phyloP scores from a whole-genome alignment of 2,797 vertebrate species.

The Syngnathus acus region DNA sequence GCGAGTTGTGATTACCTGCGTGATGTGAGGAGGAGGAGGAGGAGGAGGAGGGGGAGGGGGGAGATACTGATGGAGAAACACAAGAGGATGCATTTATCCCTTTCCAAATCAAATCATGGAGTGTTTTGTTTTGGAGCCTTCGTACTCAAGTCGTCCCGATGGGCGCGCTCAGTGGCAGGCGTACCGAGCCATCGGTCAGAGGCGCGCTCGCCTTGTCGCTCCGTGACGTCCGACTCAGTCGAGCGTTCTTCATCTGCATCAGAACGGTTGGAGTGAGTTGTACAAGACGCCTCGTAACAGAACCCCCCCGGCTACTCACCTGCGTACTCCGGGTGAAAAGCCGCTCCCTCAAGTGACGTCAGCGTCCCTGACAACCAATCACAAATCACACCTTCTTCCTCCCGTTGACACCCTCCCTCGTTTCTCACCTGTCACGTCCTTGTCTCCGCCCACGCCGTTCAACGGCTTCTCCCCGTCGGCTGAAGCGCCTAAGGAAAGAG shows the following conservation, averaged over 20 bases:
- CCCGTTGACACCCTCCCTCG: neutral
- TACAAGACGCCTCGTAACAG: no score
- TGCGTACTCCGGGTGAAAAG: conserved; percentile 48
- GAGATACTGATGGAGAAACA: neutral
- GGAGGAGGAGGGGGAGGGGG: conserved; percentile 14
- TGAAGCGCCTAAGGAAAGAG: conserved; percentile 18
- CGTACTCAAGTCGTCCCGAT: neutral
- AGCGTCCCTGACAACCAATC: conserved; percentile 27
- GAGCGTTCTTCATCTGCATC: conserved; percentile 14
- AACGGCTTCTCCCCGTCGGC: conserved; percentile 68
- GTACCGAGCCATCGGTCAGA: conserved; percentile 30
- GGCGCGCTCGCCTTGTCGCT: neutral
- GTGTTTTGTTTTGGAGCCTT: neutral
- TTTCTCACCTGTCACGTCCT: conserved; percentile 51
- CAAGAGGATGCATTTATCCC: neutral
- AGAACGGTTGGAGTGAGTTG: neutral
- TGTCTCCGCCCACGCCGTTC: conserved; percentile 44
- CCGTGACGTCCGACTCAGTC: conserved; percentile 14
- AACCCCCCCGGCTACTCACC: conserved; percentile 38
- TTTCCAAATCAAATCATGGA: neutral
- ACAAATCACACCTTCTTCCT: no score
- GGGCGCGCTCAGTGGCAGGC: neutral
- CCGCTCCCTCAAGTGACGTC: conserved; percentile 29
- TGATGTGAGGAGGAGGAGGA: conserved; percentile 11
- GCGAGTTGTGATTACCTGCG: neutral